Conservation (phyloP, 2,888 invertebrate species). For the Eulithis prunata region DNA sequence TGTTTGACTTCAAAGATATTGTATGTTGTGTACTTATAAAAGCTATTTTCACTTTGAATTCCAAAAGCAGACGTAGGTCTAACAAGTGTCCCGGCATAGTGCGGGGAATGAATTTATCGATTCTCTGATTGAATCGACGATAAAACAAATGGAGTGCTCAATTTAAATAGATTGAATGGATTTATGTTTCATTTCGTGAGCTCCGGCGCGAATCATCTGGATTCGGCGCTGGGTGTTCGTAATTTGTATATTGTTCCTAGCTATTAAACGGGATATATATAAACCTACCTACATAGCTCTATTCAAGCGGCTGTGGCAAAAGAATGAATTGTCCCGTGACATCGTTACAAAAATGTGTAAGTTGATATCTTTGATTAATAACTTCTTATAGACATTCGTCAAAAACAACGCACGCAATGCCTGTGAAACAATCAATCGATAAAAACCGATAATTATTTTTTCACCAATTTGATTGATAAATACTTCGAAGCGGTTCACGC, state of each 20-base stretch:
- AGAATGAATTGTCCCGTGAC: too few species aligned
- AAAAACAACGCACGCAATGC: neutral
- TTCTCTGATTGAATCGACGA: conserved; percentile 72
- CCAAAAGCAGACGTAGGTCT: conserved; percentile 31
- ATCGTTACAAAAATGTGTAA: too few species aligned
- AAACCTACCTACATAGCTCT: too few species aligned
- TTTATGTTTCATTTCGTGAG: conserved; percentile 77
- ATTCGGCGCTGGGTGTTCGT: conserved; percentile 46
- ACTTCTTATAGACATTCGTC: neutral
- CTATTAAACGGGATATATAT: conserved; percentile 8
- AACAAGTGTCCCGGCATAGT: conserved; percentile 42
- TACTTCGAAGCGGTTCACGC: conserved; percentile 33
- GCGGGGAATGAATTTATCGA: conserved; percentile 65
- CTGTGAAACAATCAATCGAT: neutral
- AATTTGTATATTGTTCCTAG: conserved; percentile 37
- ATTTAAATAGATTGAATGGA: conserved; percentile 81
- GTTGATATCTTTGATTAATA: too few species aligned
- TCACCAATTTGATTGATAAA: neutral
- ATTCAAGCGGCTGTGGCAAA: too few species aligned
- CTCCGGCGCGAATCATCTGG: conserved; percentile 58
- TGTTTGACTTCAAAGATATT: neutral
- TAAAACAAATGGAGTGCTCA: conserved; percentile 80
- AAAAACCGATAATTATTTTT: neutral
- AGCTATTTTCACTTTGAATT: conserved; percentile 10
- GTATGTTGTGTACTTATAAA: too few species aligned